Evolutionary conservation across 2,888 invertebrate species (phyloP).

Genomic region (Chromoteleia sp.): DNA sequence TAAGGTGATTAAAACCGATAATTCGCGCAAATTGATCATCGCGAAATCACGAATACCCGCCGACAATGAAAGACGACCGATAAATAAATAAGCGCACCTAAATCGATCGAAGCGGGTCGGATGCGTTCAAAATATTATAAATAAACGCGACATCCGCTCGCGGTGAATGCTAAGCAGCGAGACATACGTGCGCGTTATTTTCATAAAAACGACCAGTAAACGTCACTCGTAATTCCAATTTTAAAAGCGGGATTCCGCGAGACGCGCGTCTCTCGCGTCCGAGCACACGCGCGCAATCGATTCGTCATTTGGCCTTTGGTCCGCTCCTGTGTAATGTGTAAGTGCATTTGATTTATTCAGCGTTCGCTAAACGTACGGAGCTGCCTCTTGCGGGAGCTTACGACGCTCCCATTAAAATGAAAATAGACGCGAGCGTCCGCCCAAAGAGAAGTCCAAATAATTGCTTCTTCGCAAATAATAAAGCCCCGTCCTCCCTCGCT

Average conservation of each 20-base stretch:
- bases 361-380: constrained; percentile 32
- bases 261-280: constrained; percentile 38
- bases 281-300: constrained; percentile 67
- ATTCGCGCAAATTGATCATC: no score
- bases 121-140: constrained; percentile 21
- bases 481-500: constrained; percentile 15
- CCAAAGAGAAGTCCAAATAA: constrained; percentile 54
- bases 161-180: constrained; percentile 27
- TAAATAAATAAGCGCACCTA: no score
- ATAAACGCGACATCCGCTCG: constrained; percentile 19
- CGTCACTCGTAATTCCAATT: constrained; percentile 43
- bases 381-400: constrained; percentile 21
- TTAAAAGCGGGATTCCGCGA: constrained; percentile 29
- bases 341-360: constrained; percentile 67
- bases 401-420: constrained; percentile 52
- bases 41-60: no score
- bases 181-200: constrained; percentile 37
- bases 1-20: no score
- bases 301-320: constrained; percentile 71
- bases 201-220: constrained; percentile 29
- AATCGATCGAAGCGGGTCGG: constrained; percentile 4
- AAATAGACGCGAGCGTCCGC: constrained; percentile 34
- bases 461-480: constrained; percentile 54
- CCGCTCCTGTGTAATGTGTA: constrained; percentile 55
- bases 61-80: no score